Evolutionary conservation across 2,888 invertebrate genomes (phyloP).

Genomic region (Oxycera nigricornis): DNA sequence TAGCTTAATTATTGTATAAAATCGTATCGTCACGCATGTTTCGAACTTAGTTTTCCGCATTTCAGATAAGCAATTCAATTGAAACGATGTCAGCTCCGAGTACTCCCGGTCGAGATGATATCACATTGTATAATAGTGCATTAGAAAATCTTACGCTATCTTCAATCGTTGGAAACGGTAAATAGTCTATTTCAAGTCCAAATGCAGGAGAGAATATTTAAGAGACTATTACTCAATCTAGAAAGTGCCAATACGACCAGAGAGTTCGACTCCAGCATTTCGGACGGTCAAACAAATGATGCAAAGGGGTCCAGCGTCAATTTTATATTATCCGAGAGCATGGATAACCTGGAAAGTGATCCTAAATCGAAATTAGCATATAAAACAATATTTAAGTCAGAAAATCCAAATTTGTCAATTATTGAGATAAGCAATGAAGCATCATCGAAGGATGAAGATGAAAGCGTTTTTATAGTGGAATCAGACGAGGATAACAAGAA

Average conservation of each 20-base stretch:
- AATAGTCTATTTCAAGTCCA: no score
- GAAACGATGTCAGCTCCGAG: conserved; percentile 36
- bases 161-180: conserved; percentile 55
- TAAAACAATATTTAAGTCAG: conserved; percentile 61
- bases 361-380: conserved; percentile 61
- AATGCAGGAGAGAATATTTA: no score
- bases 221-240: conserved; percentile 45
- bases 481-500: conserved; percentile 51
- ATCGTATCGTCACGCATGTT: no score
- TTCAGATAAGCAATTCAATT: background rate
- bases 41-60: no score
- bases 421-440: conserved; percentile 61
- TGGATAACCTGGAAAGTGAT: conserved; percentile 59
- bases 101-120: conserved; percentile 43
- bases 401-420: conserved; percentile 62
- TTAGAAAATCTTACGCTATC: conserved; percentile 55
- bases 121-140: conserved; percentile 57
- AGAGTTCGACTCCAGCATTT: conserved; percentile 46
- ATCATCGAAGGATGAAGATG: conserved; percentile 54
- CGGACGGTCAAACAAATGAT: conserved; percentile 51
- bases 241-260: conserved; percentile 54
- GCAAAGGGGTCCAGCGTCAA: conserved; percentile 51
- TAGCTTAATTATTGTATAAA: no score
- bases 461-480: conserved; percentile 57
- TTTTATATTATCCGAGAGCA: conserved; percentile 58